These are phyloP conservation scores for Noctua pronuba DNA, from an alignment of 2,888 invertebrate genomes.

Conservation along the genomic window DNA sequence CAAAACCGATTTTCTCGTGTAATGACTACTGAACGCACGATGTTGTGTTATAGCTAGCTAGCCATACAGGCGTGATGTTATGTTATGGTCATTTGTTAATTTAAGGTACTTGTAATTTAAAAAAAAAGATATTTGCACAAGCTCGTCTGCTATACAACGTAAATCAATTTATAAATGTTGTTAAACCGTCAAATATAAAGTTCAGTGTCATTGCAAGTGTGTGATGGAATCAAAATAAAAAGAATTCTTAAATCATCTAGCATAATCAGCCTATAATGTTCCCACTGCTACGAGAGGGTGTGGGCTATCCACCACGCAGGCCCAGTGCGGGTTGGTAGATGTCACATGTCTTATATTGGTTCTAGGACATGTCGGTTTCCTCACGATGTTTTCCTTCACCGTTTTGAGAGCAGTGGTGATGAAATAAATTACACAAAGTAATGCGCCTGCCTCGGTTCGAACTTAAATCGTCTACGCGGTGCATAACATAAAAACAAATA, in stretches of 20 bases:
- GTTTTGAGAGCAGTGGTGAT: too few species aligned
- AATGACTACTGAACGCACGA: not conserved
- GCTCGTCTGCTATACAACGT: not conserved
- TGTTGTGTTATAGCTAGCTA: not conserved
- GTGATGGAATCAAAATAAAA: not conserved
- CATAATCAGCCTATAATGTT: too few species aligned
- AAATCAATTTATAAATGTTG: not conserved
- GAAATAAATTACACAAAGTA: too few species aligned
- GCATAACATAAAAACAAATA: not conserved
- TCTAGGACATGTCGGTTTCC: too few species aligned
- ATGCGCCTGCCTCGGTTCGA: too few species aligned
- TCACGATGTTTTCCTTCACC: too few species aligned
- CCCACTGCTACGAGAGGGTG: too few species aligned
- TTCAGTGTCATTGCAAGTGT: not conserved
- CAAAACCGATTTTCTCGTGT: not conserved
- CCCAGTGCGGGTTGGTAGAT: too few species aligned
- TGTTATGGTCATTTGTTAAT: not conserved
- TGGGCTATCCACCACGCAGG: too few species aligned
- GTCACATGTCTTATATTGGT: too few species aligned
- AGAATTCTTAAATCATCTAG: not conserved
- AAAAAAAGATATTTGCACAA: not conserved
- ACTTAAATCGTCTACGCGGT: not conserved
- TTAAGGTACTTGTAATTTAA: not conserved
- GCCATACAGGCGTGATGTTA: not conserved
- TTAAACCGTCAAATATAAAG: not conserved